Evolutionary conservation across 1,140 invertebrate species (phyloP), one percentile per base, ranked within the genome.

Genomic region (Scaptomyza montana): DNA sequence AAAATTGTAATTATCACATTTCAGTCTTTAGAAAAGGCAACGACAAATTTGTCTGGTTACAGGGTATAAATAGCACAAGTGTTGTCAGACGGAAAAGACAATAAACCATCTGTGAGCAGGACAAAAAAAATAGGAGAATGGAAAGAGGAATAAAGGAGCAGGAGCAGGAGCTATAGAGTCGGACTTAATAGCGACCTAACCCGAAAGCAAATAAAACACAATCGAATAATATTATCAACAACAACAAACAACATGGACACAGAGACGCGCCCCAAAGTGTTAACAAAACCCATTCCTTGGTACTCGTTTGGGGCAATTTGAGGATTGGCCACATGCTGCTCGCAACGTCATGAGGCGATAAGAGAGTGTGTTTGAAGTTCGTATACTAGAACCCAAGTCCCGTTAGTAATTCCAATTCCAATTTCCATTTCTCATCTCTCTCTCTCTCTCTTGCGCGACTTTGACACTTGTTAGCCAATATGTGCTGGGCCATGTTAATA

Each of bases 391-490:
- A 1, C 2, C 2, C 21, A 25, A 25, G 61, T 59, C 59, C 43
- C 33, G 13, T 55, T 55, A 43, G 39, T 41, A 62, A 70, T 78
- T 62, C 47, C 73, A 82, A 84, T 85, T 67, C 53, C 64, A 68
- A 74, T 28, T 3, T 39, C 36, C 46, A 56, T 36, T 21, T 47
- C 69, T 64, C 74, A 68, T 86, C 78, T 55, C 39, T 86, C 71
- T 81, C 67, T 63, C 12, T 49, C 74, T 76, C 82, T 86, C 87
- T 86, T 87, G 82, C 75, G 78, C 82, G 82, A 86, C 82, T 86
- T 87, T 86, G 82, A 89, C 82, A 86, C 82, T 86, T 86, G 82
- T 86, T 86, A 86, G 82, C 84, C 82, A 86, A 87, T 86, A 86
- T 86, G 81, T 86, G 87, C 78, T 82, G 68, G 79, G 79, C 77